These are phyloP conservation scores for Metallyticus violacea DNA, from an alignment of 2,888 invertebrate genomes.

Conservation along the genomic window DNA sequence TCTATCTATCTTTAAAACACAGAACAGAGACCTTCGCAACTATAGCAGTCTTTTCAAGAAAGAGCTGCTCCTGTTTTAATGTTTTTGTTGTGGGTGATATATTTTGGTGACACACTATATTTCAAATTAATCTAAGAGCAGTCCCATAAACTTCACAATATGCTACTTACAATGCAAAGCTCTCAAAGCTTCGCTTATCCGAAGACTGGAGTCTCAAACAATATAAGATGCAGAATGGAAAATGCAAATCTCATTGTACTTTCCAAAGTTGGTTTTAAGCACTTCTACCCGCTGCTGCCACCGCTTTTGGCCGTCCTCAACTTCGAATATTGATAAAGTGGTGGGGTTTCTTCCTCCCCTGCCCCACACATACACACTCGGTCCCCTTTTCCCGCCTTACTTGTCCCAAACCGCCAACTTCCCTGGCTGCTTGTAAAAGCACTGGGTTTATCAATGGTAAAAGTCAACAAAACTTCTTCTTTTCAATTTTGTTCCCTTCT, in stretches of 20 bases:
- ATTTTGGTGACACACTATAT: background rate
- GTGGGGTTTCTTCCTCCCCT: background rate
- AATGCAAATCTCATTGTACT: background rate
- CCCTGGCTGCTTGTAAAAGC: background rate
- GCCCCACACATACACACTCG: background rate
- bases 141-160: background rate
- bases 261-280: background rate
- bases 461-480: conserved; percentile 2
- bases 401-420: background rate
- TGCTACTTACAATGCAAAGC: background rate
- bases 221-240: background rate
- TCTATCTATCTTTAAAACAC: too few species aligned
- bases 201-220: background rate
- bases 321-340: background rate
- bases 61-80: too few species aligned
- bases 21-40: too few species aligned
- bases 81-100: too few species aligned
- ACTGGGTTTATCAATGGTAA: background rate
- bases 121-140: background rate
- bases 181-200: background rate
- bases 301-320: background rate
- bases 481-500: background rate
- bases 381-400: background rate
- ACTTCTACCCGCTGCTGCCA: too few species aligned
- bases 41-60: too few species aligned